A percentile compares a stretch with the other conserved stretches of the same genome.
Conservation (phyloP, 2,113 vertebrate genomes). For the Suricata suricatta region DNA sequence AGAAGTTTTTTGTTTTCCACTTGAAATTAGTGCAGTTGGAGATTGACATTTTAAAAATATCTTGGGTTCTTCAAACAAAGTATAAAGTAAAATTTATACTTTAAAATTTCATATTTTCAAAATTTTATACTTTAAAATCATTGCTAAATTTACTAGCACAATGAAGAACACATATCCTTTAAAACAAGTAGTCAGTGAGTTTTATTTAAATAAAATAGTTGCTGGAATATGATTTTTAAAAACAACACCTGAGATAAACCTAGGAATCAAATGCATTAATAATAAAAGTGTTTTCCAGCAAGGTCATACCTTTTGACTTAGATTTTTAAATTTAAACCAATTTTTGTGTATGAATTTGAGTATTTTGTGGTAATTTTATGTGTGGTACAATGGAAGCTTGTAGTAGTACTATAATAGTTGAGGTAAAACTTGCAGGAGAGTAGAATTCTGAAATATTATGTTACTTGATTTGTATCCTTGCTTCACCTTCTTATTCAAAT, state of each 20-base stretch:
- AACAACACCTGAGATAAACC: constrained; percentile 15
- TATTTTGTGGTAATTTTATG: neutral
- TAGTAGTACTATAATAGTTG: neutral
- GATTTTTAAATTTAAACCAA: neutral
- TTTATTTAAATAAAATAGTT: constrained; percentile 59
- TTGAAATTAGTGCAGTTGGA: constrained; percentile 13
- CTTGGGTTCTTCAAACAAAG: constrained; percentile 17
- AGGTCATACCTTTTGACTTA: constrained; percentile 8
- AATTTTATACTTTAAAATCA: neutral
- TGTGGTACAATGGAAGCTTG: neutral
- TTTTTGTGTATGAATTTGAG: neutral
- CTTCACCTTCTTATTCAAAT: neutral
- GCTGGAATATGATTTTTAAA: neutral
- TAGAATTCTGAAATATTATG: constrained; percentile 19
- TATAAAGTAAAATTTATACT: neutral
- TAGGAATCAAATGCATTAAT: constrained; percentile 21
- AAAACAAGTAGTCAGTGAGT: constrained; percentile 26
- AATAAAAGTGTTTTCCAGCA: neutral
- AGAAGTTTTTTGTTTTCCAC: constrained; percentile 67
- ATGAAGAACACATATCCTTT: constrained; percentile 35
- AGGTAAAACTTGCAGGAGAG: neutral
- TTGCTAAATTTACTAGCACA: constrained; percentile 20
- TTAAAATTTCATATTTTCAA: no score
- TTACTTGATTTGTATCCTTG: neutral
- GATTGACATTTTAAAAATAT: neutral